Conservation (phyloP, 2,113 vertebrate species). For the Nycticryphes semicollaris region DNA sequence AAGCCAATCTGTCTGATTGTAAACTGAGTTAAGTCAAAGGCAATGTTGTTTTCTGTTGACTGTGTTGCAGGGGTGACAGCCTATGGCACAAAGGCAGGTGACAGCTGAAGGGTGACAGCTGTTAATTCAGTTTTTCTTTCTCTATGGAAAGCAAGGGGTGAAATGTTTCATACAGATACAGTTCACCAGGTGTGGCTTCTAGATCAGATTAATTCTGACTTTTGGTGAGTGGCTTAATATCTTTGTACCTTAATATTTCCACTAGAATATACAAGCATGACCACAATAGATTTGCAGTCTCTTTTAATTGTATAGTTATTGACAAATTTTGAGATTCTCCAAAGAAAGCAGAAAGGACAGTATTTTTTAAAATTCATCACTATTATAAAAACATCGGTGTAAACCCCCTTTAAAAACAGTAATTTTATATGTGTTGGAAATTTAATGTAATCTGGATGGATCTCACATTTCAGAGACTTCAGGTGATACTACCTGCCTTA, state of each 20-base stretch:
- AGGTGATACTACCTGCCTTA: background rate
- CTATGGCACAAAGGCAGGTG: background rate
- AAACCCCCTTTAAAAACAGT: background rate
- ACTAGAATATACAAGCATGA: background rate
- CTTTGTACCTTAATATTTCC: background rate
- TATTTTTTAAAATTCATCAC: background rate
- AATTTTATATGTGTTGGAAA: background rate
- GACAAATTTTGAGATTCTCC: background rate
- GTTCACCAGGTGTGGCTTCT: background rate
- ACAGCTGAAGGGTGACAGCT: background rate
- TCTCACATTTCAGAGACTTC: background rate
- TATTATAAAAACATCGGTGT: background rate
- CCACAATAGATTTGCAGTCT: background rate
- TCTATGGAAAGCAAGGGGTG: background rate
- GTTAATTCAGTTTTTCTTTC: background rate
- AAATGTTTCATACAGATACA: background rate
- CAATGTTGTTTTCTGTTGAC: background rate
- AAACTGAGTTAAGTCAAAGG: background rate
- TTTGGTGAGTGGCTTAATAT: background rate
- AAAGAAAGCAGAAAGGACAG: background rate
- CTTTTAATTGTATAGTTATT: background rate
- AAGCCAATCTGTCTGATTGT: background rate
- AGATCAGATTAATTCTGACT: background rate
- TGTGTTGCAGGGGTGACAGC: background rate
- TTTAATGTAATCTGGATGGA: background rate